Conservation (phyloP, 2,797 vertebrate genomes). For the Bufotes viridis region DNA sequence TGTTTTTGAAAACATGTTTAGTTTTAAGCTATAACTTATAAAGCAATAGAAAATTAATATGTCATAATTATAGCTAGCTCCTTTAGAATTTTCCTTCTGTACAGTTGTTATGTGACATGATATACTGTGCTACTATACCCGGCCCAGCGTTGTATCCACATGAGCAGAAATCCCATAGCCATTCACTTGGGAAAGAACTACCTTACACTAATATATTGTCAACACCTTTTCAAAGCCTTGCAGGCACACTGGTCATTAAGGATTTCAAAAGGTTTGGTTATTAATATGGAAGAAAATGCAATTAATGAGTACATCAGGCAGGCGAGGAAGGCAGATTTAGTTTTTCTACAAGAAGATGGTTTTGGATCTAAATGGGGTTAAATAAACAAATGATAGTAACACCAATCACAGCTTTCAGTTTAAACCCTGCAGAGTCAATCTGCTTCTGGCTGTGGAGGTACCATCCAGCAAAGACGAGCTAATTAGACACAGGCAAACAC, state of each 20-base stretch:
- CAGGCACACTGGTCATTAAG: slow-evolving; percentile 5
- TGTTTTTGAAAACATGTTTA: no score
- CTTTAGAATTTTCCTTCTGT: background rate
- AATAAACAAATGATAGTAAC: slow-evolving; percentile 90
- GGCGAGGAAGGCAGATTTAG: background rate
- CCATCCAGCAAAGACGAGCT: slow-evolving; percentile 89
- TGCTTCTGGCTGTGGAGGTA: slow-evolving; percentile 88
- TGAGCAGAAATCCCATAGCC: background rate
- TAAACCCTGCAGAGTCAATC: slow-evolving; percentile 87
- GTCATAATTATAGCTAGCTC: background rate
- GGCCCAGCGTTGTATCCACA: background rate
- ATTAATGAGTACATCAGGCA: slow-evolving; percentile 3
- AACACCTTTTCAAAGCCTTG: slow-evolving; percentile 11
- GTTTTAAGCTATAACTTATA: background rate
- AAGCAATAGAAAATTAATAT: background rate
- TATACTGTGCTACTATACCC: background rate
- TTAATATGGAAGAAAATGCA: slow-evolving; percentile 38
- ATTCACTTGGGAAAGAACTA: background rate
- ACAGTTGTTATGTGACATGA: background rate
- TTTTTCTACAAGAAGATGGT: background rate
- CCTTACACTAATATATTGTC: slow-evolving; percentile 28
- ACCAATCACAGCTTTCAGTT: slow-evolving; percentile 83
- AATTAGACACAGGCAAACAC: slow-evolving; percentile 95
- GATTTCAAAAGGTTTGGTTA: background rate
- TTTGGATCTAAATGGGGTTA: slow-evolving; percentile 76